Evolutionary conservation across 2,113 vertebrate species (phyloP), one percentile per base, ranked within the genome.

Genomic region (Epinephelus lanceolatus): DNA sequence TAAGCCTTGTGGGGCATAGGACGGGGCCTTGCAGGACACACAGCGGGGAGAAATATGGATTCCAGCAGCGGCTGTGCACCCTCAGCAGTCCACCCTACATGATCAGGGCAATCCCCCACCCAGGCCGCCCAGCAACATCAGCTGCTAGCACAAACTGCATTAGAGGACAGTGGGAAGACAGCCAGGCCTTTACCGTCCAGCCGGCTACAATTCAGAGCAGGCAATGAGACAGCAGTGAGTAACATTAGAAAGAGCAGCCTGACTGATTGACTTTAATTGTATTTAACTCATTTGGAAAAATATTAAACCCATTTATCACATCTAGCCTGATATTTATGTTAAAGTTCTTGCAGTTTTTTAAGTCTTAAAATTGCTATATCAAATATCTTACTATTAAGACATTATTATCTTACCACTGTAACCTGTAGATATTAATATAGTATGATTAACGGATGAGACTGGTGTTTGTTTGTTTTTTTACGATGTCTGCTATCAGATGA

Each of bases 61-160:
- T 78, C 78, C 88, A 91, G 80, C 72, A 52, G 6, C 84, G 71
- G 75, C 86, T 73, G 65, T 33, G n/a, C 68, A 80, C 76, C 78
- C 66, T 88, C 88, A 92, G 83, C 79, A 85, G 81, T 87, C 71
- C 69, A 59, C 75, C 80, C 11, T 2, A 76, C 78, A 61, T 67
- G 52, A 81, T 47, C 60, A 72, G 71, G 88, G 88, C 86, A 92
- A 88, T 88, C 86, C 90, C 88, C 70, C 67, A 5, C 68, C 75
- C 52, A 71, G 80, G 59, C 25, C 13, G 68, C 76, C 81, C 84
- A 85, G 80, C 86, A 86, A 92, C 78, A 86, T 93, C 94, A 95
- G 92, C 93, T 93, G 94, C 87, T 92, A 52, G 73, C 63, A 75
- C 68, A 93, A 86, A 93, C 79, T 91, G 84, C 77, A 83, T 87